Evolutionary conservation across 2,113 vertebrate species (phyloP).

Genomic region (Corythornis madagascariensis): DNA sequence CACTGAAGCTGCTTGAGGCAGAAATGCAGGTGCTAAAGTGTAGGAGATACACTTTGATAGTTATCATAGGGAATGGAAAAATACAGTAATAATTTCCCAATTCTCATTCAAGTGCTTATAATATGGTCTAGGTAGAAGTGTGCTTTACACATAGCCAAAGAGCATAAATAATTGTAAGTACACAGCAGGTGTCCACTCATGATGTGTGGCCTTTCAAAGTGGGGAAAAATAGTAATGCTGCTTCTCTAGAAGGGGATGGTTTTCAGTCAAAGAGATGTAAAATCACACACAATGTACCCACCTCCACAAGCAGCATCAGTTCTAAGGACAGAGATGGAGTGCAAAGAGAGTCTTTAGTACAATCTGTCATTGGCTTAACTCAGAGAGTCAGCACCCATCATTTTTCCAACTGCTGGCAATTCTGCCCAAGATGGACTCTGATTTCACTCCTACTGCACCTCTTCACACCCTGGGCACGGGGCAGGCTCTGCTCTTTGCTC

Average conservation of each 20-base stretch:
- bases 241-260: neutral
- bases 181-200: neutral
- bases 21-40: neutral
- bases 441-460: neutral
- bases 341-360: neutral
- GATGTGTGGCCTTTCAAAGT: neutral
- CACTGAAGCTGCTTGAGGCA: neutral
- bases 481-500: neutral
- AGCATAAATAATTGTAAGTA: neutral
- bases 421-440: neutral
- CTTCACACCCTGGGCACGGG: neutral
- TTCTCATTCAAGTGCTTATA: neutral
- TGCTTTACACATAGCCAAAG: neutral
- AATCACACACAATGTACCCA: neutral
- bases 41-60: neutral
- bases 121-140: neutral
- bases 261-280: neutral
- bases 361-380: neutral
- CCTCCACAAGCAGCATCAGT: neutral
- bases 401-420: neutral
- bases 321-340: neutral
- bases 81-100: neutral
- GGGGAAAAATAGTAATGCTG: neutral
- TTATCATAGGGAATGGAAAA: neutral
- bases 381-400: neutral